These are phyloP conservation scores for Ctenosaura bakeri DNA, from an alignment of 2,797 vertebrate species.

Conservation along the genomic window DNA sequence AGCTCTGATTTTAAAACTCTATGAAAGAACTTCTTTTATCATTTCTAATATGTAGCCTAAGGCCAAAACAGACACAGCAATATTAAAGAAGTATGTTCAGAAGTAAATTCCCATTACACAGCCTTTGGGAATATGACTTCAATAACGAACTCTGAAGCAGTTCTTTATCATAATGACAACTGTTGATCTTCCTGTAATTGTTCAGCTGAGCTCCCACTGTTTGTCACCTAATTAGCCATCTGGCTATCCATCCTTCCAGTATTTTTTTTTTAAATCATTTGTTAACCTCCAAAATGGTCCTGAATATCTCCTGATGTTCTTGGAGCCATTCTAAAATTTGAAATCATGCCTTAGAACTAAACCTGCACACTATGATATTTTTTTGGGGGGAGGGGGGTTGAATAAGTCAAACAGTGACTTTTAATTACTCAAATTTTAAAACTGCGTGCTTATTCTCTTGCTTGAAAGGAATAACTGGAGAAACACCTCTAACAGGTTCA, in stretches of 20 bases:
- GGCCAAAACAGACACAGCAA: conserved; percentile 76
- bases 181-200: conserved; percentile 26
- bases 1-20: conserved; percentile 58
- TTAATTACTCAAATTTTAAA: conserved; percentile 14
- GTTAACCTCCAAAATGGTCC: not conserved
- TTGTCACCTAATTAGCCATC: not conserved
- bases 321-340: not conserved
- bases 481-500: not conserved
- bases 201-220: conserved; percentile 19
- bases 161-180: conserved; percentile 10
- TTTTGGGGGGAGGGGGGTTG: not conserved
- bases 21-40: conserved; percentile 78
- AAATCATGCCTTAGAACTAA: not conserved
- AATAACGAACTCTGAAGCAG: conserved; percentile 44
- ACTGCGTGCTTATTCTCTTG: not conserved
- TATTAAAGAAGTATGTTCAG: conserved; percentile 70
- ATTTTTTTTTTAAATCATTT: not conserved
- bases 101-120: conserved; percentile 61
- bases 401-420: not conserved
- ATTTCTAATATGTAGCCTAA: conserved; percentile 71
- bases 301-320: not conserved
- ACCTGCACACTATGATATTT: not conserved
- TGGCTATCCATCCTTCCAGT: conserved; percentile 14
- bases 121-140: conserved; percentile 54
- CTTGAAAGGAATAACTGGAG: not conserved